phyloP scores from a whole-genome alignment of 2,797 vertebrate species.

The Alosa sapidissima region DNA sequence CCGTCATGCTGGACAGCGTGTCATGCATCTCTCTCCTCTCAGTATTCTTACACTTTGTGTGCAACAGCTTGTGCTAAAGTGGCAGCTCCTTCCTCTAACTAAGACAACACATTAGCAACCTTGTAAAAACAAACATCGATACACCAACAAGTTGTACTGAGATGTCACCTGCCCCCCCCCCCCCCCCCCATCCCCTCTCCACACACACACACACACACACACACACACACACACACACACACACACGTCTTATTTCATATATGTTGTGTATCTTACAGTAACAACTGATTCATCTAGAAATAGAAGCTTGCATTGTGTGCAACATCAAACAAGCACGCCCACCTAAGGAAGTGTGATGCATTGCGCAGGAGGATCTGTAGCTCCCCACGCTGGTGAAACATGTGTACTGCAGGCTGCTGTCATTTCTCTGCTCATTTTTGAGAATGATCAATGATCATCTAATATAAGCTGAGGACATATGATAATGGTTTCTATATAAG shows the following conservation, averaged over 20 bases:
- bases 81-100: not conserved
- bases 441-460: not conserved
- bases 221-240: too few species aligned
- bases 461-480: constrained; percentile 3
- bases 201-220: not conserved
- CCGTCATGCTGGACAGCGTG: not conserved
- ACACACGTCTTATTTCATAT: not conserved
- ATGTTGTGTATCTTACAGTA: constrained; percentile 20
- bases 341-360: constrained; percentile 23
- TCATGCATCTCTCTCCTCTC: not conserved
- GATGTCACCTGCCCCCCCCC: not conserved
- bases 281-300: constrained; percentile 49
- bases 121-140: not conserved
- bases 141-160: not conserved
- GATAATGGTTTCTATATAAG: not conserved
- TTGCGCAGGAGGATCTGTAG: constrained; percentile 41
- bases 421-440: not conserved
- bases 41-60: too few species aligned
- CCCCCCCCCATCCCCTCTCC: too few species aligned
- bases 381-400: constrained; percentile 46
- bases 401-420: constrained; percentile 28
- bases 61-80: not conserved
- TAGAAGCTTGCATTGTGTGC: constrained; percentile 40
- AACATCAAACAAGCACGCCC: constrained; percentile 23
- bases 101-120: not conserved